Evolutionary conservation across 2,113 vertebrate species (phyloP).

Genomic region (Bothrops jararaca): DNA sequence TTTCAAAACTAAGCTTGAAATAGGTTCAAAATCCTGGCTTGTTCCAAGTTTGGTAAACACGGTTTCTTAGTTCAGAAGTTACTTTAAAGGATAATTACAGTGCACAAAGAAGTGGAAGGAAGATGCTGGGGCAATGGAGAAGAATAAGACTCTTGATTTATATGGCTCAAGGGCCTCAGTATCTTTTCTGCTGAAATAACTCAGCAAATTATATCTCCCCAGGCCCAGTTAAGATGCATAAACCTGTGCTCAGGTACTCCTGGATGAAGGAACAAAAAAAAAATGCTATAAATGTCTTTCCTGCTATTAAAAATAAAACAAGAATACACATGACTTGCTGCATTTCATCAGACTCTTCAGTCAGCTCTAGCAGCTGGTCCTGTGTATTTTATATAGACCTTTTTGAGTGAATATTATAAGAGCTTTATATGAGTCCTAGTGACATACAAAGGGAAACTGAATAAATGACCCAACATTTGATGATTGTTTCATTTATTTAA

Average conservation of each 20-base stretch:
- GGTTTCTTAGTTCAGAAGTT: neutral
- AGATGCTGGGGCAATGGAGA: neutral
- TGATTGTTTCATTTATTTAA: neutral
- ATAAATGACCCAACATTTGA: neutral
- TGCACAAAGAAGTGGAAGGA: neutral
- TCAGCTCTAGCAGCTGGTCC: neutral
- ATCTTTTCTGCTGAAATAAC: neutral
- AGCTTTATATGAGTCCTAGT: neutral
- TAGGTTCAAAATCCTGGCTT: neutral
- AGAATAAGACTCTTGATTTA: neutral
- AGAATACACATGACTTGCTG: neutral
- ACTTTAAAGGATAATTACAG: neutral
- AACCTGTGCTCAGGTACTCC: neutral
- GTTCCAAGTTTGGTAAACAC: neutral
- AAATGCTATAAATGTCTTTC: neutral
- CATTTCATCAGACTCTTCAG: neutral
- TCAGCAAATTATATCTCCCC: neutral
- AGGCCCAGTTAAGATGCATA: neutral
- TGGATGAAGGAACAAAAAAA: neutral
- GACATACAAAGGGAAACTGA: neutral
- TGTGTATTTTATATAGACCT: neutral
- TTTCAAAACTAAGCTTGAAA: neutral
- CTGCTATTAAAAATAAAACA: neutral
- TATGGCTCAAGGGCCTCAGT: neutral
- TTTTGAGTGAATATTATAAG: neutral